Evolutionary conservation across 2,797 vertebrate genomes (phyloP), one percentile per base, ranked within the genome.

Genomic region (Hoplostethus atlanticus): DNA sequence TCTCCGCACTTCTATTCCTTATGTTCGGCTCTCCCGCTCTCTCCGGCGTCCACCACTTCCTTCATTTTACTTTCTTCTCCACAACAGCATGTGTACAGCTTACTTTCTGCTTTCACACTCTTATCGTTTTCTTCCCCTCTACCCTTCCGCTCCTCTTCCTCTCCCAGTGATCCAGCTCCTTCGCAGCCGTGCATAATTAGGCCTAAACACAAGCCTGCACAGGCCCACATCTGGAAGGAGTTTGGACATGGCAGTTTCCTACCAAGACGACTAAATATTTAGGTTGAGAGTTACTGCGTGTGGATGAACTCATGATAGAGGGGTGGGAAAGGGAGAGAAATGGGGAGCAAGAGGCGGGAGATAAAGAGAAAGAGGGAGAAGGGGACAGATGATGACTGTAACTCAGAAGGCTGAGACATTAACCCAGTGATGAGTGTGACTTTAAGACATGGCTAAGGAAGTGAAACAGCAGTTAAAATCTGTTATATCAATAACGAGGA

Each of bases 181-280:
- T 87, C 84, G 90, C 93, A 94, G 94, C 92, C 90, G 76, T 92
- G 92, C 92, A 94, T 94, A 96, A 96, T 95, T 94, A 96, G 91
- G 91, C 90, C 92, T 87, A 91, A 95, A 93, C 92, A 93, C 94
- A 91, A 91, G 93, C 83, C 93, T 91, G 91, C 73, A 81, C 90
- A 90, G 87, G 87, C 92, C 91, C 92, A 95, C 95, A 96, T 96
- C 95, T 96, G 95, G 95, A 96, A 96, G 87, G 87, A 92, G 94
- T 96, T 96, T 95, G 87, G 94, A 92, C 92, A 95, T 94, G 88
- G 94, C 95, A 94, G 94, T 95, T 95, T 95, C 94, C 95, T 94
- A 95, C 95, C 93, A 95, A 88, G 93, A 94, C 93, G 89, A 92
- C 95, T 95, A 96, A 95, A 95, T 96, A 95, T 96, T 96, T 95